Evolutionary conservation across 2,113 vertebrate species (phyloP), one percentile per base, ranked within the genome.

Genomic region (Pelobates fuscus): DNA sequence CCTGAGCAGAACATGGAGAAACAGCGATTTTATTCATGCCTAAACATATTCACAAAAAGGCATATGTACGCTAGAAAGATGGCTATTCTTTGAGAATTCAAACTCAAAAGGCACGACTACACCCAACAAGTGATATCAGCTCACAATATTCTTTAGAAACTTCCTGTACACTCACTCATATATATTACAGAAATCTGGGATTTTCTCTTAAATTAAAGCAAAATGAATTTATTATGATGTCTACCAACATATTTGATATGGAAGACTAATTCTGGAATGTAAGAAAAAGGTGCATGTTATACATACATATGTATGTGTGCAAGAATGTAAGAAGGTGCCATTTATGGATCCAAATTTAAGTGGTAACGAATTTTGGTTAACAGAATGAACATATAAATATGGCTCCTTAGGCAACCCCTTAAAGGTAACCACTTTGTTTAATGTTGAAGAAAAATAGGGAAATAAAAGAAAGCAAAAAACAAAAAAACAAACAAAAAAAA

Each of bases 191-290:
- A 60, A 67, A 52, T 30, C 54, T 30, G 44, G 12, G 23, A 43
- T 43, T 23, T 65, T 8, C 10, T 59, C 55, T 52, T 67, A 68
- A 59, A 26, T 61, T 52, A 77, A 77, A 61, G 57, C 20, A 68
- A 75, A 74, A 25, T 4, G 6, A 66, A 67, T 11, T 27, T 21
- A 54, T 73, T 68, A 59, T 67, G 25, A 37, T 67, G 30, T 59
- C 65, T 57, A 68, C 21, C 26, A 61, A 68, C 8, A 68, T 12
- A 59, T 60, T 20, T 18, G 24, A 67, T 15, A 68, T 61, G 65
- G 73, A 77, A 77, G 64, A 77, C 73, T 59, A 12, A n/a, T 61
- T 52, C 20, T 77, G 64, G 57, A 77, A 77, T 61, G 52, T 46
- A 77, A 76, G 8, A 11, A 21, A 60, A 68, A 68, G 26, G 72